Evolutionary conservation across 2,888 invertebrate genomes (phyloP), one percentile per base, ranked within the genome.

Genomic region (Microplitis deprimator): DNA sequence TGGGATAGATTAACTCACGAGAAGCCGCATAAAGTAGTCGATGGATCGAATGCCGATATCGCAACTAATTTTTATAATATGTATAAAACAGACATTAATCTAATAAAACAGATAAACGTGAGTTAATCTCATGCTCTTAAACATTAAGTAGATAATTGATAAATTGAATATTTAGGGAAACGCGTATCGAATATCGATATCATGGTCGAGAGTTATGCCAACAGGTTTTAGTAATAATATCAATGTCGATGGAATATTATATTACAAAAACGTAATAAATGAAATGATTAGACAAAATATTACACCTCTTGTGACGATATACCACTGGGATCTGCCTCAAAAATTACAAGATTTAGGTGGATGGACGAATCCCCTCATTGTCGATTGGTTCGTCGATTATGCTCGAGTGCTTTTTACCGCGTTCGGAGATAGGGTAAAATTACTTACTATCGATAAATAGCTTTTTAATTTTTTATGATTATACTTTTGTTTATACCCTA

Each of bases 221-320:
- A 77, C 76, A 6, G 85, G 85, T 59, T 78, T 80, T 2, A 39
- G 92, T 13, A 93, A 94, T 84, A 86, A 92, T 29, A 90, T 95
- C 20, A 97, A 95, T 86, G 90, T 91, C 61, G 91, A 92, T 1
- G 97, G 95, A 17, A 91, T 97, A 8, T 90, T 92, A 77, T 96
- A 96, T 89, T 97, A 97, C 88, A 94, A 93, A 84, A 92, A 94
- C 81, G 89, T 97, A 67, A 94, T 97, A 73, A 91, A 95, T 84
- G 94, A 93, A 83, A 91, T 96, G 6, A 81, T 94, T 5, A 90
- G 88, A 1, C 90, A 91, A 73, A 91, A 91, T n/a, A 93, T 95
- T 75, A 87, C 90, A 72, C 94, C 95, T 0, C 88, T 93, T 87
- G 89, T 94, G 83, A 92, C 92, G 0, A 85, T 93, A 50, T 92